Evolutionary conservation across 2,888 invertebrate species (phyloP).

Genomic region (Drosophila borborema): DNA sequence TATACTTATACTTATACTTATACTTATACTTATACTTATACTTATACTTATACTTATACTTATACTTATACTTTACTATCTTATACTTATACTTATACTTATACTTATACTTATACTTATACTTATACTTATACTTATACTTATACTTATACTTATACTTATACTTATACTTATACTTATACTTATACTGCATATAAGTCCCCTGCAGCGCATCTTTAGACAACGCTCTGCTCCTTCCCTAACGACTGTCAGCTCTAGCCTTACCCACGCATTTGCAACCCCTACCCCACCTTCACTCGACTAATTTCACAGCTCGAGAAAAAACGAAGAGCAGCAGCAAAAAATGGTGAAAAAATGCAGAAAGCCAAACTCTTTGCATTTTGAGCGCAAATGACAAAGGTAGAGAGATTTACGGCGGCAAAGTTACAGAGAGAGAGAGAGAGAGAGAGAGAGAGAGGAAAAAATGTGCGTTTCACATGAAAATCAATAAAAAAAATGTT

Average conservation of each 20-base stretch:
- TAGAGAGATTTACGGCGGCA: constrained; percentile 42
- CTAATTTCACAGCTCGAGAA: constrained; percentile 43
- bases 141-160: constrained; percentile 11
- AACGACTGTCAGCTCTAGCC: background rate
- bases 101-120: constrained; percentile 2
- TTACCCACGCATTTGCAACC: constrained; percentile 9
- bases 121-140: constrained; percentile 12
- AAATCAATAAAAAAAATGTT: constrained; percentile 56
- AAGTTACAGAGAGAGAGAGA: constrained; percentile 23
- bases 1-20: background rate
- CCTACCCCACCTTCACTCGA: background rate
- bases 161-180: constrained; percentile 8
- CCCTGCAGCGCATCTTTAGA: no score
- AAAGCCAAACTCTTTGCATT: constrained; percentile 47
- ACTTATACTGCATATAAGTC: background rate
- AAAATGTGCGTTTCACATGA: constrained; percentile 21
- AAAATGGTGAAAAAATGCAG: constrained; percentile 32
- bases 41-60: no score
- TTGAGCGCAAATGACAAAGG: constrained; percentile 68
- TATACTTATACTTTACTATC: no score
- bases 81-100: constrained; percentile 5
- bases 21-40: no score
- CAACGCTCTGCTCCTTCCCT: background rate
- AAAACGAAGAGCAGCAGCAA: constrained; percentile 13
- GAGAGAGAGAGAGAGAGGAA: constrained; percentile 26